Conservation (phyloP, 2,113 vertebrate genomes). For the Aegotheles bennettii region DNA sequence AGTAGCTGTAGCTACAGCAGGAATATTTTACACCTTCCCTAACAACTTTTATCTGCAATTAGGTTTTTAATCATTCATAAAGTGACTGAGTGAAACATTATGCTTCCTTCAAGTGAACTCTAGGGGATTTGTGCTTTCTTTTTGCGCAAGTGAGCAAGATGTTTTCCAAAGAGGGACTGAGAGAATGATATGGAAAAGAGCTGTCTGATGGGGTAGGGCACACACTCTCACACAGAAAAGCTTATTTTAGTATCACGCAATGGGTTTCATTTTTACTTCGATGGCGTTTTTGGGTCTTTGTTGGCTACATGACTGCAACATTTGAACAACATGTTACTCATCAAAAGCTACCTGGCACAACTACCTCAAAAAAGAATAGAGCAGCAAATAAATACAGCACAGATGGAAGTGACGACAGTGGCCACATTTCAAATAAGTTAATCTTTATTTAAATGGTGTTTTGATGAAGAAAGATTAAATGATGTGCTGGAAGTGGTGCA, state of each 20-base stretch:
- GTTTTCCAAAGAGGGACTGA: not conserved
- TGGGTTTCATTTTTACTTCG: not conserved
- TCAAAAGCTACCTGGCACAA: slow-evolving; percentile 27
- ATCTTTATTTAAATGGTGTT: slow-evolving; percentile 9
- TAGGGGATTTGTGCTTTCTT: not conserved
- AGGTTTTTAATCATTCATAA: not conserved
- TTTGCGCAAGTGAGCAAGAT: not conserved
- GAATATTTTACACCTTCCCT: not conserved
- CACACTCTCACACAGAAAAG: not conserved
- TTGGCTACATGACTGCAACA: not conserved
- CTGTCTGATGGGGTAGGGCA: not conserved
- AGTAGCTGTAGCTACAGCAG: not conserved
- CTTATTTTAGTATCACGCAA: not conserved
- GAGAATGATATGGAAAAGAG: not conserved
- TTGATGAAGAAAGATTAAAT: slow-evolving; percentile 37
- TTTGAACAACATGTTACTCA: not conserved
- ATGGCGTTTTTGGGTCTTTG: not conserved
- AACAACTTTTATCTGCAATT: not conserved
- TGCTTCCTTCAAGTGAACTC: not conserved
- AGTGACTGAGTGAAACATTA: not conserved
- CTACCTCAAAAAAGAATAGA: not conserved
- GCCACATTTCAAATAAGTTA: slow-evolving; percentile 8
- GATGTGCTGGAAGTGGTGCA: slow-evolving; percentile 20
- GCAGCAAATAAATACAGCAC: not conserved
- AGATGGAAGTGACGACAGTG: slow-evolving; percentile 1